Evolutionary conservation across 2,888 invertebrate species (phyloP), one percentile per base, ranked within the genome.

Genomic region (Sphaerophoria rueppellii): DNA sequence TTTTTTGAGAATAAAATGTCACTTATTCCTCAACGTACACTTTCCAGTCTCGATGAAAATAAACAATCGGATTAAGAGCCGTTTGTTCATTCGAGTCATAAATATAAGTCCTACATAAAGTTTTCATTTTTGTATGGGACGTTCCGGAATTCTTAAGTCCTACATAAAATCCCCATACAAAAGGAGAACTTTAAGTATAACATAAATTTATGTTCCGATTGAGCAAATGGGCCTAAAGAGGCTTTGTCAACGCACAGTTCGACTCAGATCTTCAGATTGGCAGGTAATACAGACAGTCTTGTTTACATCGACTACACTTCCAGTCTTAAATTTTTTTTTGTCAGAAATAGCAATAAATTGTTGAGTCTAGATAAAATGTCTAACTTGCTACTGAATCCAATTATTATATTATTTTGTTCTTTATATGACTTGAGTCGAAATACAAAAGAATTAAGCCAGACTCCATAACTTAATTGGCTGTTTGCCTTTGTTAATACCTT

Each of bases 401-500:
- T 67, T 67, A 67, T 52, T 9, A 50, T n/a, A 50, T 52, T 40
- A 40, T 7, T 16, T 37, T n/a, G 24, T 16, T 16, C 43, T 40
- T 7, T 40, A 0, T 43, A 43, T 6, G 0, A 9, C 43, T 40
- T 7, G 4, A 43, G 43, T 43, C 12, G 43, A 6, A 43, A 52
- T 40, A 54, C 67, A 67, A 67, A 24, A 24, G 16, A 54, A 40
- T 32, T 40, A 37, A 37, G 65, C 16, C 65, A 65, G 65, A 65
- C 65, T 52, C 4, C 7, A 24, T 54, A 67, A 67, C 54, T 40
- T 67, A 67, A 67, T 67, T 67, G 67, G 67, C 67, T 54, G 52
- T 54, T 52, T 67, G 37, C 54, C 67, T 67, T 43, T 50, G 32
- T 63, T 48, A 63, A 63, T 34, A 48, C 34, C 24, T 24, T 61